phyloP scores from a whole-genome alignment of 2,113 vertebrate genomes.

The Indicator indicator region DNA sequence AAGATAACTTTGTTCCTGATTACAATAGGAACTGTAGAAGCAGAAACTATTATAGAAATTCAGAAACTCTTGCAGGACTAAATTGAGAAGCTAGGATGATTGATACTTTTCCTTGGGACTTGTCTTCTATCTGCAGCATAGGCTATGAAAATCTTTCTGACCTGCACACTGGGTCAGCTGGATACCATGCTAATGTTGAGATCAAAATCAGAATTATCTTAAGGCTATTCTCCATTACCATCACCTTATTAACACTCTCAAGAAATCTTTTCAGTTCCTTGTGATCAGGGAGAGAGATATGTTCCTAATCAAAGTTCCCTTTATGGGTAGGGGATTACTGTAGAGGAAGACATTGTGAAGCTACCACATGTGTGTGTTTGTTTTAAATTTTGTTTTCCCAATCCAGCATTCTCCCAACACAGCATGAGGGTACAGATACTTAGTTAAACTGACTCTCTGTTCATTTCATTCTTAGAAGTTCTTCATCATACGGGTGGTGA shows the following conservation, averaged over 20 bases:
- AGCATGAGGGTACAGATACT: not conserved
- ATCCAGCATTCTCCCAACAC: not conserved
- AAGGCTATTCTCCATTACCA: not conserved
- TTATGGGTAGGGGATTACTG: not conserved
- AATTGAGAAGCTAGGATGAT: not conserved
- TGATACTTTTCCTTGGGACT: not conserved
- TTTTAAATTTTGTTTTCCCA: not conserved
- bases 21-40: not conserved
- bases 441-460: not conserved
- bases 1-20: not conserved
- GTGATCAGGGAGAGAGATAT: not conserved
- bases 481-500: too few species aligned
- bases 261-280: not conserved
- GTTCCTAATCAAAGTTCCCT: not conserved
- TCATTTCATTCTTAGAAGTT: not conserved
- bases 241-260: not conserved
- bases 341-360: not conserved
- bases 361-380: rapidly evolving
- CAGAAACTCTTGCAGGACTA: not conserved
- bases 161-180: not conserved
- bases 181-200: not conserved
- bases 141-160: not conserved
- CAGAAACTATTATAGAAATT: not conserved
- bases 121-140: not conserved
- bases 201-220: not conserved